Evolutionary conservation across 2,888 invertebrate genomes (phyloP), one percentile per base, ranked within the genome.

Genomic region (Campoplex capitator): DNA sequence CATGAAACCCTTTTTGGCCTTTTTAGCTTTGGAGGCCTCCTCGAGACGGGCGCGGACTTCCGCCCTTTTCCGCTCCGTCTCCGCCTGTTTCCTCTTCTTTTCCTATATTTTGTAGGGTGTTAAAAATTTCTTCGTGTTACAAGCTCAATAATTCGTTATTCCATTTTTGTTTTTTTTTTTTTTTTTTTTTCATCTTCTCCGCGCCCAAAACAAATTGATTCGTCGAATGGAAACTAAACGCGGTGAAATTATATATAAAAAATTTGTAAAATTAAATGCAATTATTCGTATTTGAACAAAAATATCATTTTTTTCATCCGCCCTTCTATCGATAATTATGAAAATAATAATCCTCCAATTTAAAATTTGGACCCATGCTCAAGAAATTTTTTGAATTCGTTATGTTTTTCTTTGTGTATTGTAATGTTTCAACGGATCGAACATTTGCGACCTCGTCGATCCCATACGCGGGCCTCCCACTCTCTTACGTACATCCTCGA

Each of bases 1-100:
- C 98, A 99, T 99, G 97, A 99, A 99, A 97, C 99, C 99, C 96
- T 99, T 99, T 97, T 99, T 99, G 95, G 98, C 98, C 96, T 99
- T 99, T 96, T 99, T 99, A 95, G 98, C 98, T 95, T 98, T 98
- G 95, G 99, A 98, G 95, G 99, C 98, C 95, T 99, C 99, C 96
- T 99, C 99, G 96, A 99, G 98, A 95, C 99, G 98, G 96, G 98
- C 98, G 95, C 99, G 97, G 95, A 99, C 99, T 96, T 99, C 99
- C 95, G 99, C 99, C 96, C 99, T 98, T 96, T 99, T 99, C 96
- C 98, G 97, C 96, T 99, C 99, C 95, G 98, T 98, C 95, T 99
- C 98, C 95, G 97, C 97, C 96, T 98, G 98, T 96, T 98, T 99
- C 96, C 97, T 98, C 97, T 98, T 98, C 97, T 98, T 98, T 96